phyloP scores from a whole-genome alignment of 2,113 vertebrate species.

The Piliocolobus tephrosceles region DNA sequence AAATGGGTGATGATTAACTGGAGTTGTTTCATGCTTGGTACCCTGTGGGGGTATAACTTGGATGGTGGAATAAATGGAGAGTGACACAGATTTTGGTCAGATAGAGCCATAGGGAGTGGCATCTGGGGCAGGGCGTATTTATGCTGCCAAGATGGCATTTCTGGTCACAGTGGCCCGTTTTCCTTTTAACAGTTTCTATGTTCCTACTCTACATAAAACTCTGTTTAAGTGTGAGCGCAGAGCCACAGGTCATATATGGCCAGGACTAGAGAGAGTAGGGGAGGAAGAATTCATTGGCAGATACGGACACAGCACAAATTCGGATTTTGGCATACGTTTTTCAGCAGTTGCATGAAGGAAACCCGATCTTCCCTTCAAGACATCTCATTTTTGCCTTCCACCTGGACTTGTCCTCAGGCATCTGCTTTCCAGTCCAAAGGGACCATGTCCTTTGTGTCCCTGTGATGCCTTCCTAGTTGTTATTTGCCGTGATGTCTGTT shows the following conservation, averaged over 20 bases:
- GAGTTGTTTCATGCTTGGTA: neutral
- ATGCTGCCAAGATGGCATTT: neutral
- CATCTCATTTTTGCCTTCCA: neutral
- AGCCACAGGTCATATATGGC: neutral
- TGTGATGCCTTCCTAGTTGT: neutral
- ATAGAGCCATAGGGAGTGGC: neutral
- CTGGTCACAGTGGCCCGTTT: neutral
- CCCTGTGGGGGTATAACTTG: neutral
- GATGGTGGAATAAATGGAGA: neutral
- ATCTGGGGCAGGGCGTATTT: neutral
- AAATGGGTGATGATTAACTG: neutral
- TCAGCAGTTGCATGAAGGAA: neutral
- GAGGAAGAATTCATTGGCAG: neutral
- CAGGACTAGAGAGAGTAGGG: neutral
- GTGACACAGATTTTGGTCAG: neutral
- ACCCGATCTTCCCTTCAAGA: fast-evolving
- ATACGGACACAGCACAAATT: fast-evolving
- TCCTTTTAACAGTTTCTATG: neutral
- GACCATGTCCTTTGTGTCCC: neutral
- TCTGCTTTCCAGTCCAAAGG: fast-evolving
- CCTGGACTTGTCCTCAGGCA: neutral
- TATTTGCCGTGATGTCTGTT: neutral
- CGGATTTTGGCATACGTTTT: neutral
- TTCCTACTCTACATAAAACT: neutral
- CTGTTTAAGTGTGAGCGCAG: neutral